These are phyloP conservation scores for Atractosteus spatula DNA, from an alignment of 2,113 vertebrate genomes.

Conservation along the genomic window DNA sequence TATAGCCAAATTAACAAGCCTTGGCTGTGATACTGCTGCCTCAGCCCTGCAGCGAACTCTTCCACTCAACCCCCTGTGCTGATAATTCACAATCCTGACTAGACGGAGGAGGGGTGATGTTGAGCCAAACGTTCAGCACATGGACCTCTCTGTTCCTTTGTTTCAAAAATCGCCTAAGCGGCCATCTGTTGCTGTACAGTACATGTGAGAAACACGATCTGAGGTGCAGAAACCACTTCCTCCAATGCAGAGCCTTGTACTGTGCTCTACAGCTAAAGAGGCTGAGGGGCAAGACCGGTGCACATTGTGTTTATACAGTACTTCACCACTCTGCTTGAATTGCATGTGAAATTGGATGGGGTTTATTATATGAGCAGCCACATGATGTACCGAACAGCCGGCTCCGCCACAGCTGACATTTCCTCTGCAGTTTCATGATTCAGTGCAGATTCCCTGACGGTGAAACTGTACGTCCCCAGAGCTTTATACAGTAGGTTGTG, in stretches of 20 bases:
- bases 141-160: conserved; percentile 38
- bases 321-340: no score
- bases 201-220: conserved; percentile 51
- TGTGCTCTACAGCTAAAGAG: conserved; percentile 31
- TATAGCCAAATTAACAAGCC: no score
- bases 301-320: conserved; percentile 39
- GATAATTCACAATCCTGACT: background rate
- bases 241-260: conserved; percentile 22
- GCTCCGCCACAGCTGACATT: no score
- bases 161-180: conserved; percentile 36
- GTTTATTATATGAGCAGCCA: no score
- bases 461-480: no score
- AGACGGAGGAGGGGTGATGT: background rate
- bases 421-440: no score
- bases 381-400: no score
- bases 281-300: conserved; percentile 32
- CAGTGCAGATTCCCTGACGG: no score
- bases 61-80: background rate
- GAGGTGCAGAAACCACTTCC: conserved; percentile 37
- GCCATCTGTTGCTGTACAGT: conserved; percentile 60
- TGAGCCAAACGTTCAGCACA: conserved; percentile 8
- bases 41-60: background rate
- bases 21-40: background rate
- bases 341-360: no score
- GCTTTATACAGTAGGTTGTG: no score